These are phyloP conservation scores for Zaprionus kolodkinae DNA, from an alignment of 1,140 invertebrate genomes.

Conservation along the genomic window DNA sequence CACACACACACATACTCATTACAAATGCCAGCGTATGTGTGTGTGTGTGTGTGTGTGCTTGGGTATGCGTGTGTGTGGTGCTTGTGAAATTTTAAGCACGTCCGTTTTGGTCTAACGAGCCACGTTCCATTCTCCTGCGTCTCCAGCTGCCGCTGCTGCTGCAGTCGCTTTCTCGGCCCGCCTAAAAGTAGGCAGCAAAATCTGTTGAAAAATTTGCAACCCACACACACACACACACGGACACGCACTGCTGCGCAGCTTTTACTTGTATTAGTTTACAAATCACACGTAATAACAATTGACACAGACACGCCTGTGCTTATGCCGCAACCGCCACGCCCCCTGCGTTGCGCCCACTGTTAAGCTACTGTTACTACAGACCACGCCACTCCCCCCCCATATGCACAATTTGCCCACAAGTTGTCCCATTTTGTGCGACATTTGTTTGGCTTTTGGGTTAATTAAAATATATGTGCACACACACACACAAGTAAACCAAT, in stretches of 20 bases:
- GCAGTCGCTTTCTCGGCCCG: constrained; percentile 15
- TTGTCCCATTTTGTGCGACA: constrained; percentile 50
- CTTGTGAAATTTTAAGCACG: constrained; percentile 80
- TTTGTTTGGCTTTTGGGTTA: constrained; percentile 80
- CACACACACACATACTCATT: constrained; percentile 36
- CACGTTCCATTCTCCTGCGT: constrained; percentile 50
- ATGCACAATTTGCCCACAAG: constrained; percentile 18
- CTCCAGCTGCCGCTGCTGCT: constrained; percentile 16
- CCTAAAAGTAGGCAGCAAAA: constrained; percentile 71
- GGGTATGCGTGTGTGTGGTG: constrained; percentile 21
- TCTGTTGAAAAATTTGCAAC: constrained; percentile 50
- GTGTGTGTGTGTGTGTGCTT: constrained; percentile 15
- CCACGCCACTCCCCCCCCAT: background rate
- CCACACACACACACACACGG: background rate
- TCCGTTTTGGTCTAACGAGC: constrained; percentile 78
- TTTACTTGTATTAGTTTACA: constrained; percentile 71
- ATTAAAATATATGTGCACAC: constrained; percentile 68
- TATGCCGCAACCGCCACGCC: constrained; percentile 1
- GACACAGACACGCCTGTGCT: constrained; percentile 51
- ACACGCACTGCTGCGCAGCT: background rate
- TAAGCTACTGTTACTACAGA: background rate
- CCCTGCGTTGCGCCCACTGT: background rate
- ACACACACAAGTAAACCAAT: constrained; percentile 4
- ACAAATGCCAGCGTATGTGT: constrained; percentile 37
- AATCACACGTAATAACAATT: constrained; percentile 82